A percentile compares a stretch with the other conserved stretches of the same genome.
Conservation (phyloP, 2,797 vertebrate species). For the Phoxinus dragarum region DNA sequence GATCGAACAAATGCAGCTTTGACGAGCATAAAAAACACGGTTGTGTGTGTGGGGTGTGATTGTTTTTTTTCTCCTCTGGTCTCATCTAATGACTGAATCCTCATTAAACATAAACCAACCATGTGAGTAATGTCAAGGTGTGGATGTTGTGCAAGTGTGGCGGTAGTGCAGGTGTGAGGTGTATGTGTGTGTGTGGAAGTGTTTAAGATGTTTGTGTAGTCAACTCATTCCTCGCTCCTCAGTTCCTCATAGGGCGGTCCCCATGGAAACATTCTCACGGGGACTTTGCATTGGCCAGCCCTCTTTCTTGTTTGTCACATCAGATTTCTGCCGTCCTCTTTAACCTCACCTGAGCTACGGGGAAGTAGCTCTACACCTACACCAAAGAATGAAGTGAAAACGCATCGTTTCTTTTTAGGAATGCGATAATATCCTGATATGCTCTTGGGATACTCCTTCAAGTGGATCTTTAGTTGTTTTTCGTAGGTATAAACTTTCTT, state of each 20-base stretch:
- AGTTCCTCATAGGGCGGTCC: slow-evolving; percentile 71
- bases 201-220: slow-evolving; percentile 58
- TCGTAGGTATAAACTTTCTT: slow-evolving; percentile 79
- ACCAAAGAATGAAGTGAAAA: slow-evolving; percentile 12
- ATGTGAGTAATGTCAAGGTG: slow-evolving; percentile 13
- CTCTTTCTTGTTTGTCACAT: slow-evolving; percentile 76
- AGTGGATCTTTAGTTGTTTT: slow-evolving; percentile 86
- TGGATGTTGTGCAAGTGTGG: slow-evolving; percentile 18
- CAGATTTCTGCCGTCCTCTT: neutral
- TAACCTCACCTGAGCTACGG: slow-evolving; percentile 7
- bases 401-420: neutral
- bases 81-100: neutral
- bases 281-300: slow-evolving; percentile 54
- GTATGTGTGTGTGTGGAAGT: slow-evolving; percentile 16
- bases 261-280: slow-evolving; percentile 79
- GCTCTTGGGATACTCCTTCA: slow-evolving; percentile 82
- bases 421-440: slow-evolving; percentile 70
- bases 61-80: neutral
- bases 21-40: neutral
- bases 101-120: neutral
- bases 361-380: neutral
- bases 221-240: slow-evolving; percentile 64
- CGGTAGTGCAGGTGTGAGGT: neutral
- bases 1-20: neutral
- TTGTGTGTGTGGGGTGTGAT: too few species aligned